Percentiles rank a stretch among this genome's conserved stretches.
phyloP scores from a whole-genome alignment of 53 echinoderm and acorn worm genomes.

The Actinopyga echinites region DNA sequence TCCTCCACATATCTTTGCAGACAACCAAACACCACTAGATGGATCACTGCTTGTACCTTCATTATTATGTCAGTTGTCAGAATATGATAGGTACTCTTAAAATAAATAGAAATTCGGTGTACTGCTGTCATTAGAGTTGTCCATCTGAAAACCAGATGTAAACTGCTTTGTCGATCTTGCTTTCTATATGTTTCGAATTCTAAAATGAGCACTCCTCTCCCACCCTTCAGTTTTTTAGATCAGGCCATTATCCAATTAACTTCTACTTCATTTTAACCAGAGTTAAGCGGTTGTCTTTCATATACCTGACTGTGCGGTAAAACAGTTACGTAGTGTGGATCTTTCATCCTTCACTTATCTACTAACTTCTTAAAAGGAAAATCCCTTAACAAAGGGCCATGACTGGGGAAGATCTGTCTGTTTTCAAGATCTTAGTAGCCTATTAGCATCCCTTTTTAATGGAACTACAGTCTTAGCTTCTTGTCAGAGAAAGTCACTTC shows the following conservation, averaged over 20 bases:
- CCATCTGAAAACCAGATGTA: too few relatives aligned
- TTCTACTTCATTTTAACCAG: neutral
- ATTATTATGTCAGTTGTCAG: neutral
- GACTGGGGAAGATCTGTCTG: neutral
- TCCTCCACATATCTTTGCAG: neutral
- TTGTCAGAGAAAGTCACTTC: too few relatives aligned
- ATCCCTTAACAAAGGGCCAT: slow-evolving; percentile 1
- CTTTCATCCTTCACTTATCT: neutral
- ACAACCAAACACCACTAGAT: neutral
- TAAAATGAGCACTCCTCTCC: too few relatives aligned
- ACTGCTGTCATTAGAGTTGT: too few relatives aligned
- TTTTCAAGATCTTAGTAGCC: too few relatives aligned
- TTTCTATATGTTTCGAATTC: too few relatives aligned
- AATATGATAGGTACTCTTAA: neutral
- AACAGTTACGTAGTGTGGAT: too few relatives aligned
- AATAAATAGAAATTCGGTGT: too few relatives aligned
- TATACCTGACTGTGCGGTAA: neutral
- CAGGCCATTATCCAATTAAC: neutral
- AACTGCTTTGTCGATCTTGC: too few relatives aligned
- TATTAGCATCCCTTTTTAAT: too few relatives aligned
- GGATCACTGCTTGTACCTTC: neutral
- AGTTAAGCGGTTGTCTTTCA: neutral
- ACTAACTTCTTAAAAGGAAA: neutral
- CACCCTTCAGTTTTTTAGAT: too few relatives aligned
- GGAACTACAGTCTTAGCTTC: too few relatives aligned